Base-by-base conservation (phyloP, 2,113 vertebrate genomes). In the Gavia stellata region DNA sequence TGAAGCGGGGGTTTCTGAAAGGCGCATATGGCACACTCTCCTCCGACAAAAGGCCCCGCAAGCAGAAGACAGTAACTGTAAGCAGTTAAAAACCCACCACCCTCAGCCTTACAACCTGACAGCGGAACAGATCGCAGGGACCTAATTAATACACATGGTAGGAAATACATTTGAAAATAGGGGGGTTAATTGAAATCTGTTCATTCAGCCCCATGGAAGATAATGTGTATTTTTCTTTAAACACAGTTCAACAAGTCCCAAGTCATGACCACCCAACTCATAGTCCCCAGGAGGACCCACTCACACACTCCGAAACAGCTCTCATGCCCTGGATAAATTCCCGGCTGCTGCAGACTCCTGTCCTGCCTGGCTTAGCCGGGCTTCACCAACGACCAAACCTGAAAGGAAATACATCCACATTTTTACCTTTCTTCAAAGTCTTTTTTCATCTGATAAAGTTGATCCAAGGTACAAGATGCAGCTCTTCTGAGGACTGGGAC, bases 241-340 rank as follows among this genome's bases (percentile, higher is more conserved):
- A 61, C 3, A 34, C 28, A 65, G 23, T 20, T 62, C 12, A 79
- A 4, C 24, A 25, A 29, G 12, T 81, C 50, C 8, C 5, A 38
- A 25, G 29, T 14, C 26, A 38, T 13, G 59, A 58, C 15, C 45
- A 62, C 33, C 12, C 67, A 72, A 8, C 11, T n/a, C 34, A 8
- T 7, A 56, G 31, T 36, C 50, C 40, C 17, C 29, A 13, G 6
- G 8, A 75, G 40, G 17, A 55, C 11, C 6, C 53, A 17, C 21
- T 71, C 23, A 26, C 19, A 3, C 2, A 4, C 19, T 63, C 59
- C 2, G 0, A 42, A 71, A 45, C 0, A 3, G 17, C 5, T 38
- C 10, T 59, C 14, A 1, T 3, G 1, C 49, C 29, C 40, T 63
- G 47, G 20, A 86, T 26, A 31, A 79, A 75, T 24, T 82, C 52